phyloP scores from a whole-genome alignment of 2,113 vertebrate species.

The Poeciliopsis turrubarensis region DNA sequence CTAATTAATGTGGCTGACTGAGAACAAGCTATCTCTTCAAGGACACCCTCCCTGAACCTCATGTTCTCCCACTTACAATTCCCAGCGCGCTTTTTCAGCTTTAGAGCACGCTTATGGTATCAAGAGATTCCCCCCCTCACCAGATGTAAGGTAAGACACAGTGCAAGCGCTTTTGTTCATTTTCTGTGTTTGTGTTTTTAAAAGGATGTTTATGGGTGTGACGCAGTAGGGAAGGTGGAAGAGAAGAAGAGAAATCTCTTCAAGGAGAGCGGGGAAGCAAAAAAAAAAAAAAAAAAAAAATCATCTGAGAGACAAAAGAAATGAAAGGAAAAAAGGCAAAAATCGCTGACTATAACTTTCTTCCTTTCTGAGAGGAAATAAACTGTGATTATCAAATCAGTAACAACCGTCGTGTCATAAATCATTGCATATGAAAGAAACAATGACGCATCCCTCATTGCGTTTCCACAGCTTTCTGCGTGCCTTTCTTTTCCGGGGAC shows the following conservation, averaged over 20 bases:
- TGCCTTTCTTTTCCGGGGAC: constrained; percentile 68
- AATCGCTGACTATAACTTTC: constrained; percentile 75
- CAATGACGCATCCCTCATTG: constrained; percentile 70
- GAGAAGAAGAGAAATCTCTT: constrained; percentile 49
- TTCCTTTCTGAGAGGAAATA: constrained; percentile 64
- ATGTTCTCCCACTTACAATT: constrained; percentile 70
- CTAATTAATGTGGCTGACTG: constrained; percentile 71
- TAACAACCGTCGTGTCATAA: constrained; percentile 74
- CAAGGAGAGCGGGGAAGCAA: constrained; percentile 19
- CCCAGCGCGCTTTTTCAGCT: constrained; percentile 75
- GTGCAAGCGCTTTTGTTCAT: constrained; percentile 49
- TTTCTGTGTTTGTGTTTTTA: constrained; percentile 73
- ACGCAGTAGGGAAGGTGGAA: constrained; percentile 4
- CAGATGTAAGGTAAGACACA: constrained; percentile 58
- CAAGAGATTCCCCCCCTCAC: constrained; percentile 69
- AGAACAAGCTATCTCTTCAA: constrained; percentile 75
- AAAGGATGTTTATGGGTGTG: constrained; percentile 63
- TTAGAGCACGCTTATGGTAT: constrained; percentile 67
- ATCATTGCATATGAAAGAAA: constrained; percentile 71
- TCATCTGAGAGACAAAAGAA: constrained; percentile 56
- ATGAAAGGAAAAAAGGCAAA: constrained; percentile 55
- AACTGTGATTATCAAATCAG: constrained; percentile 81
- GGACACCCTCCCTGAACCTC: constrained; percentile 71
- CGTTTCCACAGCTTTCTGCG: constrained; percentile 61
- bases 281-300: constrained; percentile 21